phyloP scores from a whole-genome alignment of 2,888 invertebrate genomes.

The Dynastes tityus region DNA sequence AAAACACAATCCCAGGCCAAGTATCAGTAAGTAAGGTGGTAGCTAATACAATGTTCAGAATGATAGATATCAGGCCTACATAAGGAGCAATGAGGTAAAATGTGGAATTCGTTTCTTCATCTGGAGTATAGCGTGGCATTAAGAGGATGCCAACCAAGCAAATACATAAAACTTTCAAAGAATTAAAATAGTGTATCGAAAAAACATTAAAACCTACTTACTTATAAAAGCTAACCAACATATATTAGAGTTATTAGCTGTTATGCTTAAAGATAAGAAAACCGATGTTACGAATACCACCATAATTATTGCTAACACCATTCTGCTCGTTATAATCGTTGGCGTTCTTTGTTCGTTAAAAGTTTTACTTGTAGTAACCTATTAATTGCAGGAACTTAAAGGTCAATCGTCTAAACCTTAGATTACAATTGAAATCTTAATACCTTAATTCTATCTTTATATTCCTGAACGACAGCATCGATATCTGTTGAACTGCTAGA shows the following conservation, averaged over 20 bases:
- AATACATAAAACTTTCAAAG: conserved; percentile 72
- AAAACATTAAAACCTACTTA: conserved; percentile 50
- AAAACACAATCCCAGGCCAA: conserved; percentile 77
- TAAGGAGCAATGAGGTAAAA: conserved; percentile 64
- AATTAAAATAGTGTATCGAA: conserved; percentile 7
- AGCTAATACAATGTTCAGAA: conserved; percentile 71
- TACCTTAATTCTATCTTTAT: conserved; percentile 81
- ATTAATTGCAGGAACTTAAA: not conserved
- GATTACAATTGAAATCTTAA: conserved; percentile 34
- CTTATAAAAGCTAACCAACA: conserved; percentile 63
- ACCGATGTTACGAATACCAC: conserved; percentile 61
- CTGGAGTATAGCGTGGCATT: conserved; percentile 72
- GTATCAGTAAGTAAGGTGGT: conserved; percentile 75
- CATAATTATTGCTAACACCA: conserved; percentile 61
- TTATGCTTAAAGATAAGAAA: conserved; percentile 61
- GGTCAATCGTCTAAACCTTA: not conserved
- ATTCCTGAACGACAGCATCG: conserved; percentile 85
- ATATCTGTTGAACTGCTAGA: conserved; percentile 84
- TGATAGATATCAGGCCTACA: conserved; percentile 71
- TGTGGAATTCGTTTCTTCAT: conserved; percentile 60
- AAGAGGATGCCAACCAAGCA: conserved; percentile 73
- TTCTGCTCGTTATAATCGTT: conserved; percentile 62
- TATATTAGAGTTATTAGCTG: conserved; percentile 59
- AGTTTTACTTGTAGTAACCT: conserved; percentile 66
- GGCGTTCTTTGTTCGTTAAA: conserved; percentile 63